These are phyloP conservation scores for Caenorhabditis doughertyi DNA, from an alignment of 2,888 invertebrate genomes.

Conservation along the genomic window DNA sequence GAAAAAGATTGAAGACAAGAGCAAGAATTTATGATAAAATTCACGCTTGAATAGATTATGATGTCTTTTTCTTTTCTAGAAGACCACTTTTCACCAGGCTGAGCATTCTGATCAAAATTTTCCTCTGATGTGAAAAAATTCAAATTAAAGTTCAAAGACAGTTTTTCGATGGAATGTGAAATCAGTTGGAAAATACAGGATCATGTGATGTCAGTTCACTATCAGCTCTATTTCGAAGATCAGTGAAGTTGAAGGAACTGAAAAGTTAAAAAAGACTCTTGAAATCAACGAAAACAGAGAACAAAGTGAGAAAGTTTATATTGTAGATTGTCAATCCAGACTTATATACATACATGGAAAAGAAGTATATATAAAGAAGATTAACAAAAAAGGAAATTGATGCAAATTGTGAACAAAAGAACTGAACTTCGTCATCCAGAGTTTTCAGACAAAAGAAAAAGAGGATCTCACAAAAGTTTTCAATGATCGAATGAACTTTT, in stretches of 20 bases:
- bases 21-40: neutral
- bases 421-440: constrained; percentile 17
- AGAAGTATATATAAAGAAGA: constrained; percentile 4
- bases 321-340: no score
- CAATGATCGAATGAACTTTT: constrained; percentile 14
- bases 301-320: no score
- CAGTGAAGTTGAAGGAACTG: neutral
- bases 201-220: neutral
- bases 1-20: neutral
- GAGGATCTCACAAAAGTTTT: neutral
- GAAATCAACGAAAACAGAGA: no score
- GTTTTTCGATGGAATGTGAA: neutral
- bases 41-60: neutral
- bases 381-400: constrained; percentile 7
- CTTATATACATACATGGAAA: constrained; percentile 7
- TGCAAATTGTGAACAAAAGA: constrained; percentile 3
- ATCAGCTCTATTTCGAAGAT: neutral
- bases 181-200: neutral
- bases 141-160: constrained; percentile 5
- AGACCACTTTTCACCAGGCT: neutral
- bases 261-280: neutral
- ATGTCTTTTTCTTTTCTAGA: neutral
- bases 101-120: neutral
- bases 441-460: constrained; percentile 7
- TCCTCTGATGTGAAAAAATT: neutral